phyloP scores from a whole-genome alignment of 2,888 invertebrate genomes.

The Conomelus anceps region DNA sequence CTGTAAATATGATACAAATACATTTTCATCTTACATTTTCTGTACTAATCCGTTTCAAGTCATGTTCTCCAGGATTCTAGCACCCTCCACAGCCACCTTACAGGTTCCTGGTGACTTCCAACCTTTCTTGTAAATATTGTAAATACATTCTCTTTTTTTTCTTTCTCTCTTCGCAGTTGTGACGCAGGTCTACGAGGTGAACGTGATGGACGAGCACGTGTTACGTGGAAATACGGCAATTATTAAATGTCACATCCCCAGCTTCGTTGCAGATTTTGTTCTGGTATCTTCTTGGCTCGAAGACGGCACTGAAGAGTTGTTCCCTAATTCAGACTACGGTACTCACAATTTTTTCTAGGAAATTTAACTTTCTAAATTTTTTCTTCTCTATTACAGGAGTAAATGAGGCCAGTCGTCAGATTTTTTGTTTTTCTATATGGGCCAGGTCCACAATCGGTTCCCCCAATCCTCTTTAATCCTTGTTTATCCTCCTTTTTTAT shows the following conservation, averaged over 20 bases:
- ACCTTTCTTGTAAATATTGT: not conserved
- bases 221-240: slow-evolving; percentile 84
- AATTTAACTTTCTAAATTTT: not conserved
- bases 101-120: not conserved
- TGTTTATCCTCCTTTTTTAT: not conserved
- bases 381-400: not conserved
- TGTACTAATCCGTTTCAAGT: no score
- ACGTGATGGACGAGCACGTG: slow-evolving; percentile 89
- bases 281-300: slow-evolving; percentile 79
- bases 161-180: slow-evolving; percentile 64
- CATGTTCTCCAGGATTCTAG: no score
- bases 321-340: slow-evolving; percentile 42
- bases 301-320: slow-evolving; percentile 58
- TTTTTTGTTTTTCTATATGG: slow-evolving; percentile 15
- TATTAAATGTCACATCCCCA: slow-evolving; percentile 88
- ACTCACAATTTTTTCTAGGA: slow-evolving; percentile 30
- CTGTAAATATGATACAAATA: no score
- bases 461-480: not conserved
- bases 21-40: no score
- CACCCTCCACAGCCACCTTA: no score
- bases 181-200: slow-evolving; percentile 80
- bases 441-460: slow-evolving; percentile 17
- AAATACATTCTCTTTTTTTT: not conserved
- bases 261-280: slow-evolving; percentile 88
- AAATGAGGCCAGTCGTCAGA: not conserved